Base-by-base conservation (phyloP, 92 coral and sea anemone genomes). In the Phymanthus crucifer region DNA sequence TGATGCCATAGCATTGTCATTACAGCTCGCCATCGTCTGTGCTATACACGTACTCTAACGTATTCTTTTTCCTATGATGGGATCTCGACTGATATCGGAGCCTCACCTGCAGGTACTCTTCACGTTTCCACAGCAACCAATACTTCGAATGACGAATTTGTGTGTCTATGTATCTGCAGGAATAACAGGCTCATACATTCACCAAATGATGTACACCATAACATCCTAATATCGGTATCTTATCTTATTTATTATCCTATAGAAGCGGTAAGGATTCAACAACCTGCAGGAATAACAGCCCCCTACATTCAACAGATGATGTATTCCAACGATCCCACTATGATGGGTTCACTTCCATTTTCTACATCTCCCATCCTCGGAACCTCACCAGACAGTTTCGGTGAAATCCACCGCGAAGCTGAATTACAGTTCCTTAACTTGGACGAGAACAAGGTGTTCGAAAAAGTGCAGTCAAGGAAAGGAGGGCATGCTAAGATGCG, bases 381-480 rank as follows among this genome's bases (percentile, higher is more conserved):
- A 2, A 73, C 29, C 27, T 82, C 86, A 1, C 80, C 78, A 12
- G 80, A 82, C 50, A 40, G 72, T 27, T n/a, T 38, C 26, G 74
- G 32, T 37, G 86, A 71, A 3, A 54, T 37, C 36, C 77, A 64
- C 8, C 85, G 87, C 24, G 75, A 78, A 34, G 87, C 87, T 16
- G 96, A 91, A 8, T 90, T 91, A n/a, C 76, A 78, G 31, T 91
- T 91, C 70, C 27, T 85, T 29, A 88, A 90, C 80, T 78, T 91
- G 31, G 77, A 69, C 17, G 81, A 80, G 19, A 66, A 80, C 46
- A 69, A 83, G 2, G 78, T 79, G 31, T 91, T 88, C 76, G 81
- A 91, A 66, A 91, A 91, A 68, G 86, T 89, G 17, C 97, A 92
- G 61, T 84, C 85, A n/a, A 91, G 97, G 26, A 77, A 89, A 46